phyloP scores from a whole-genome alignment of 2,888 invertebrate species.

The Hypercompe scribonia region DNA sequence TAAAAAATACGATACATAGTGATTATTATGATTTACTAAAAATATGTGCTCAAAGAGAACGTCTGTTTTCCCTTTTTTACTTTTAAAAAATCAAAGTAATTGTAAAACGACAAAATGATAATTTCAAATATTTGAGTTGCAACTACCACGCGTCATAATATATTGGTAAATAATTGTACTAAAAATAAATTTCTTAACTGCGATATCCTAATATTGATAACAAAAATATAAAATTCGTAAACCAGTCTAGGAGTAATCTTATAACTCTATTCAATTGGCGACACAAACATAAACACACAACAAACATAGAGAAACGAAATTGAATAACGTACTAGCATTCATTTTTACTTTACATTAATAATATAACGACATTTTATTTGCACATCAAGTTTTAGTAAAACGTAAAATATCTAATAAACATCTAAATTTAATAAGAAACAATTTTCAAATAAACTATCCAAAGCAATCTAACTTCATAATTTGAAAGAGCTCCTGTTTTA shows the following conservation, averaged over 20 bases:
- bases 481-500: background rate
- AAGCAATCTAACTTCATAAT: background rate
- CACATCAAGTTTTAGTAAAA: background rate
- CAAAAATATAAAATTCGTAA: background rate
- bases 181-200: background rate
- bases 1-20: background rate
- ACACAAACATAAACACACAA: background rate
- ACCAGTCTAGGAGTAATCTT: conserved; percentile 3
- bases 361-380: background rate
- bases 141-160: background rate
- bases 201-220: background rate
- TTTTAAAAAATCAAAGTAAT: background rate
- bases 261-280: conserved; percentile 6
- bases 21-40: background rate
- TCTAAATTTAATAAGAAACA: background rate
- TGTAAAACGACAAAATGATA: background rate
- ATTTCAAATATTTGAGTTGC: background rate
- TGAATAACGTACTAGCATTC: background rate
- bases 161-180: background rate
- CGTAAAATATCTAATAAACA: background rate
- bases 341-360: background rate
- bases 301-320: background rate
- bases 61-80: background rate
- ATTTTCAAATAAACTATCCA: background rate
- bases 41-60: background rate